Conservation (phyloP, 2,797 vertebrate species). For the Gymnocypris eckloni region DNA sequence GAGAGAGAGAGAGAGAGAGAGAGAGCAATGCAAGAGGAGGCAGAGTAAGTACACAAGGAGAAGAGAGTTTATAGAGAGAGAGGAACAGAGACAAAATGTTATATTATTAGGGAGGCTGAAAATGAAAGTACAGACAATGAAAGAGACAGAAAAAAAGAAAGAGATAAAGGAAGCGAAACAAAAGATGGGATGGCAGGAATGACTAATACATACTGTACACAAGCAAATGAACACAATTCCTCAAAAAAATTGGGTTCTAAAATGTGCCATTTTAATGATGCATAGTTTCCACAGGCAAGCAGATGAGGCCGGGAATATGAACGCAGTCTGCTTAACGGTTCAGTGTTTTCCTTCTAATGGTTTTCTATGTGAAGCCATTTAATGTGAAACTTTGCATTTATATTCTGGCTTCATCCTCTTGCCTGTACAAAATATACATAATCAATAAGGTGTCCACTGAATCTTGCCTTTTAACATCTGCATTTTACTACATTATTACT, state of each 20-base stretch:
- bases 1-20: constrained; percentile 60
- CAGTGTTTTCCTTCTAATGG: too few species aligned
- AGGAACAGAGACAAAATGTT: constrained; percentile 63
- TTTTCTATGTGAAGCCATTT: too few species aligned
- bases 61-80: constrained; percentile 40
- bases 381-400: too few species aligned
- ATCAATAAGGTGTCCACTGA: too few species aligned
- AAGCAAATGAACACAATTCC: neutral
- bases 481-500: too few species aligned
- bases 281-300: too few species aligned
- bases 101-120: constrained; percentile 40
- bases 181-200: neutral
- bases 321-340: too few species aligned
- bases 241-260: neutral
- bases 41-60: constrained; percentile 20
- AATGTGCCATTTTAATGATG: neutral
- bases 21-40: constrained; percentile 38
- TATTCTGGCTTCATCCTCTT: too few species aligned
- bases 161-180: neutral
- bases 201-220: neutral
- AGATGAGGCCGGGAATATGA: too few species aligned
- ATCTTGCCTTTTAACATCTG: too few species aligned
- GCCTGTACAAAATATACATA: too few species aligned
- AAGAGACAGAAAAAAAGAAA: constrained; percentile 53
- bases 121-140: neutral